These are phyloP conservation scores for Amblyteles armatorius DNA, from an alignment of 2,888 invertebrate genomes.

Conservation along the genomic window DNA sequence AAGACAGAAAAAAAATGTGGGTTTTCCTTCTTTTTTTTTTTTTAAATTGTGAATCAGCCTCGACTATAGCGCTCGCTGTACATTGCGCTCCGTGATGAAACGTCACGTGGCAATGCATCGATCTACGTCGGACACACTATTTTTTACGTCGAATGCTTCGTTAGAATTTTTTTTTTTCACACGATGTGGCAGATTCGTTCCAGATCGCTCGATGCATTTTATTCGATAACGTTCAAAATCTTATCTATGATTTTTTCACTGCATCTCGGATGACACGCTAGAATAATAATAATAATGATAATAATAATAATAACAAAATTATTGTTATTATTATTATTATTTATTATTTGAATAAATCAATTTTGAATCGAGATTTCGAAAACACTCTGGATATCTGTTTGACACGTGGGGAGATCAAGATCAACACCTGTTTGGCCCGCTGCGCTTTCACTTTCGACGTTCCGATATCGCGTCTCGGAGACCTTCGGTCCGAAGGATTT, in stretches of 20 bases:
- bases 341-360: not conserved
- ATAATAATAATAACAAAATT: not conserved
- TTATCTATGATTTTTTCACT: not conserved
- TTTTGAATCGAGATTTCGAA: not conserved
- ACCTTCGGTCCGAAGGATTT: not conserved
- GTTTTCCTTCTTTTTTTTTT: conserved; percentile 3
- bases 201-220: not conserved
- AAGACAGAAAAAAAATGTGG: not conserved
- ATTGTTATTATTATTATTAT: too few relatives aligned
- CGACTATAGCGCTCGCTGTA: not conserved
- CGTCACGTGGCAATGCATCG: conserved; percentile 58
- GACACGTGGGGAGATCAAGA: conserved; percentile 2
- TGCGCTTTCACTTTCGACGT: conserved; percentile 5
- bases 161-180: not conserved
- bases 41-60: not conserved
- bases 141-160: not conserved
- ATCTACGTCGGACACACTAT: conserved; percentile 12
- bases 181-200: not conserved
- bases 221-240: not conserved
- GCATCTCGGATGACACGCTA: not conserved
- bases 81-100: conserved; percentile 29
- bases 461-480: not conserved
- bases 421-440: not conserved
- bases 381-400: not conserved
- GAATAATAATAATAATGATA: not conserved